Evolutionary conservation across 2,797 vertebrate species (phyloP).

Genomic region (Buceros bicornis): DNA sequence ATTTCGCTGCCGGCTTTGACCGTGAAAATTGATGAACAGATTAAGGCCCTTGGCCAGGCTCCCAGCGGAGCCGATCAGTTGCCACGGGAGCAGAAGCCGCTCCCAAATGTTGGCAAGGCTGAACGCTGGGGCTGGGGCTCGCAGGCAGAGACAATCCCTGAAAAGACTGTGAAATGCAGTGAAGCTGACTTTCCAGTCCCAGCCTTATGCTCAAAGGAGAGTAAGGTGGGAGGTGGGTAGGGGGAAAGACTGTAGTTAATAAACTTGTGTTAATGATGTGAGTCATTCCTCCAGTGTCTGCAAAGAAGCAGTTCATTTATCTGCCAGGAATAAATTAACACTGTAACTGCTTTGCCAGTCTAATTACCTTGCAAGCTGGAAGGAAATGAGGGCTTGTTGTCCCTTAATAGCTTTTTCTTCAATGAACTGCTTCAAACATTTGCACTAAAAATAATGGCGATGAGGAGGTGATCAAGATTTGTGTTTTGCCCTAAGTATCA

Average conservation of each 20-base stretch:
- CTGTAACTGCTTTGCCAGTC: conserved; percentile 55
- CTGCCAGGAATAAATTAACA: conserved; percentile 64
- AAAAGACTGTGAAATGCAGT: background rate
- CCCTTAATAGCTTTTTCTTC: conserved; percentile 41
- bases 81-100: fast-evolving
- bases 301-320: conserved; percentile 59
- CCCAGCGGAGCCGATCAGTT: background rate
- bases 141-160: background rate
- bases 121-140: background rate
- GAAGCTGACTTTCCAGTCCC: background rate
- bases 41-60: background rate
- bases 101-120: background rate
- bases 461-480: background rate
- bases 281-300: conserved; percentile 43
- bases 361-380: conserved; percentile 47
- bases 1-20: background rate
- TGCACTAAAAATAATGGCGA: conserved; percentile 27
- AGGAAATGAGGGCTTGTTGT: conserved; percentile 57
- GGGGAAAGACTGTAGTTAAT: conserved; percentile 21
- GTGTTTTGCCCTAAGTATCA: background rate
- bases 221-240: conserved; percentile 1
- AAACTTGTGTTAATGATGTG: conserved; percentile 43
- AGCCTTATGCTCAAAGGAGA: conserved; percentile 16
- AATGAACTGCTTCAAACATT: conserved; percentile 11
- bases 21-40: background rate